These are phyloP conservation scores for Hesperia comma DNA, from an alignment of 2,888 invertebrate genomes.

Conservation along the genomic window DNA sequence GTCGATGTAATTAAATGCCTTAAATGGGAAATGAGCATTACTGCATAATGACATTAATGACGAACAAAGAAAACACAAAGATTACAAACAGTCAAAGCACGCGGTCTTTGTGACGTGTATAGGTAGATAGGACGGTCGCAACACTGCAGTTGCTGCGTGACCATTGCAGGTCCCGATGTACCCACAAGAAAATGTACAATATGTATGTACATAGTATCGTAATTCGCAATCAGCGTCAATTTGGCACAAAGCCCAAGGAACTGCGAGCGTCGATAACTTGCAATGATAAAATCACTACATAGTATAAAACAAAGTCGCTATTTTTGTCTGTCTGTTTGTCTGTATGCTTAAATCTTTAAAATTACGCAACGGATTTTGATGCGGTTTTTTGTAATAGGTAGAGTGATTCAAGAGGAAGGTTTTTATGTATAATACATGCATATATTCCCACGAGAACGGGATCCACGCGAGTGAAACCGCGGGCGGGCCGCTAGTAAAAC, in stretches of 20 bases:
- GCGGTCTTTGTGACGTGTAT: conserved; percentile 20
- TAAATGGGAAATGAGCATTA: conserved; percentile 5
- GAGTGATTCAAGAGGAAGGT: too few relatives aligned
- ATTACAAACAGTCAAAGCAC: conserved; percentile 22
- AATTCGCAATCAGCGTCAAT: conserved; percentile 43
- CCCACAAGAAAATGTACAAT: conserved; percentile 2
- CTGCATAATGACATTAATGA: background rate
- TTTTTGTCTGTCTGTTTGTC: too few relatives aligned
- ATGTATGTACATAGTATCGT: conserved; percentile 19
- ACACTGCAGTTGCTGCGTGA: conserved; percentile 3
- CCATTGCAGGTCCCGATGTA: conserved; percentile 35
- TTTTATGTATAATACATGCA: too few relatives aligned
- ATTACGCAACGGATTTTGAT: too few relatives aligned
- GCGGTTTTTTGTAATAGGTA: too few relatives aligned
- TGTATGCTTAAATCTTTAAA: too few relatives aligned
- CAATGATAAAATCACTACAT: conserved; percentile 14
- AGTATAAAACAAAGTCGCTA: too few relatives aligned
- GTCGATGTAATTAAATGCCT: conserved; percentile 5
- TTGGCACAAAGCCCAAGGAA: conserved; percentile 70
- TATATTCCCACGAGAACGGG: too few relatives aligned
- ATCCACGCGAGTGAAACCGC: too few relatives aligned
- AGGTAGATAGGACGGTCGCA: background rate
- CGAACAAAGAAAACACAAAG: conserved; percentile 26
- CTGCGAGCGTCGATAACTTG: conserved; percentile 1
- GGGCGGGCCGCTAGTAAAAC: too few relatives aligned